Percentiles rank a stretch among this genome's conserved stretches.
phyloP scores from a whole-genome alignment of 2,797 vertebrate species.

The Liparis tanakae region DNA sequence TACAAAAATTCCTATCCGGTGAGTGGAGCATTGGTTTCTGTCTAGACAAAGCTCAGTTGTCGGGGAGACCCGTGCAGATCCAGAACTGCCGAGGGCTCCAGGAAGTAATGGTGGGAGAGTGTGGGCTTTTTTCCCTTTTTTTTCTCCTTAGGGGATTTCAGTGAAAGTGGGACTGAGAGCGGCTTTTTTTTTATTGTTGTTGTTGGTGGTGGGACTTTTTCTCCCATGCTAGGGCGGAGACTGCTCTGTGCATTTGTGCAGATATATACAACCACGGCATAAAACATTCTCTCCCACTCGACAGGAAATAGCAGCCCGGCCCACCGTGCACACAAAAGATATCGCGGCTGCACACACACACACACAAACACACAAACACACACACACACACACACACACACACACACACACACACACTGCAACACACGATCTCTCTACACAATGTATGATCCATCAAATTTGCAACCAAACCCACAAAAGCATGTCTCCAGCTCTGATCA shows the following conservation, averaged over 20 bases:
- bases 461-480: constrained; percentile 25
- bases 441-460: not conserved
- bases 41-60: constrained; percentile 81
- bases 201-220: constrained; percentile 61
- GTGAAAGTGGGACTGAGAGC: constrained; percentile 37
- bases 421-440: not conserved
- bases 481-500: not conserved
- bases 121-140: constrained; percentile 33
- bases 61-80: constrained; percentile 69
- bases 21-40: constrained; percentile 75
- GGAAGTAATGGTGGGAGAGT: constrained; percentile 71
- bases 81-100: constrained; percentile 68
- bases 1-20: constrained; percentile 75
- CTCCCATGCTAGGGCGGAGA: constrained; percentile 74
- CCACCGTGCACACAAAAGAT: constrained; percentile 46
- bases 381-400: not conserved
- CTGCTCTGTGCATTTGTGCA: constrained; percentile 52
- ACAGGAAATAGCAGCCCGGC: constrained; percentile 57
- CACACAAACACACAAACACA: not conserved
- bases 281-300: constrained; percentile 57
- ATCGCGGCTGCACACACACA: constrained; percentile 7
- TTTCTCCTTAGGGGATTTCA: constrained; percentile 65
- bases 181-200: constrained; percentile 9
- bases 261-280: constrained; percentile 42
- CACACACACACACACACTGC: not conserved